Conservation (phyloP, 2,888 invertebrate genomes). For the Branchellion lobata region DNA sequence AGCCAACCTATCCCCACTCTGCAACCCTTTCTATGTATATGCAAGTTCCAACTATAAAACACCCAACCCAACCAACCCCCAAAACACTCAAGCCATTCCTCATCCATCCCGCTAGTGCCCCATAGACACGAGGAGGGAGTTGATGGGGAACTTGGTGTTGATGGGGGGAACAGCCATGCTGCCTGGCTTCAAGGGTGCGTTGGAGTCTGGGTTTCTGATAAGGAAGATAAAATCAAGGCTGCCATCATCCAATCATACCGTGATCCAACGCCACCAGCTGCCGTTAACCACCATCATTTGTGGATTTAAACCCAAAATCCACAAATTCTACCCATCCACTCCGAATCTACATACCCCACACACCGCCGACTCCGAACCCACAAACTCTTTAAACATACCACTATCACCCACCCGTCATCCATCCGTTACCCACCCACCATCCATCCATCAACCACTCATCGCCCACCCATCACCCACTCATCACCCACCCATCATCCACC, state of each 20-base stretch:
- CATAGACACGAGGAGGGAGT: slow-evolving; percentile 74
- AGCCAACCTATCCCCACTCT: neutral
- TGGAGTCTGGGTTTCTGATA: neutral
- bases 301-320: neutral
- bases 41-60: neutral
- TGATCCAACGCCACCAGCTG: too few relatives aligned
- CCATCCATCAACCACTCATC: too few relatives aligned
- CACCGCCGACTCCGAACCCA: too few relatives aligned
- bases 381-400: too few relatives aligned
- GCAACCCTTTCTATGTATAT: neutral
- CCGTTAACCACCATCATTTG: too few relatives aligned
- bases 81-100: neutral
- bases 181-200: slow-evolving; percentile 72
- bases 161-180: slow-evolving; percentile 83
- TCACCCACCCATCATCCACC: too few relatives aligned
- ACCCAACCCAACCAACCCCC: neutral
- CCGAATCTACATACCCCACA: neutral
- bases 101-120: slow-evolving; percentile 67
- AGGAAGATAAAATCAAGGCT: too few relatives aligned
- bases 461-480: too few relatives aligned
- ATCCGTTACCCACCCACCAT: too few relatives aligned
- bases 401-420: too few relatives aligned
- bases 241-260: too few relatives aligned
- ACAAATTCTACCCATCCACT: neutral
- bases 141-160: slow-evolving; percentile 81